Base-by-base conservation (phyloP, 2,888 invertebrate species). In the Protula sp. region DNA sequence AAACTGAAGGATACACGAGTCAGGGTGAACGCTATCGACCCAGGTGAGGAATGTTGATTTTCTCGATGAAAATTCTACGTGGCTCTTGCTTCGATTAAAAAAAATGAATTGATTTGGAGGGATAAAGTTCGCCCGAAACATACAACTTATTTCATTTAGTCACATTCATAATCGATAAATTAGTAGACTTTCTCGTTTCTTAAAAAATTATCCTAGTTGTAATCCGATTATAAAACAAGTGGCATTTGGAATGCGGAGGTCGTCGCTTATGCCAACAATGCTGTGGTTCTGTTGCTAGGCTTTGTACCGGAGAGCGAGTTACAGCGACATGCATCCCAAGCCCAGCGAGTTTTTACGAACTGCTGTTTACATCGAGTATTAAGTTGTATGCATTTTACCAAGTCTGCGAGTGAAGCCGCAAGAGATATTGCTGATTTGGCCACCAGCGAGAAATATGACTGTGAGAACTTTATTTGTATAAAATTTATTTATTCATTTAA, bases 1-100 rank as follows among this genome's bases (percentile, higher is more conserved):
- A 60, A 58, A 38, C 57, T 70, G 24, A 59, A 56, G 27, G 62
- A 59, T 30, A 66, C 61, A 5, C 54, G 52, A 3, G 66, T 68
- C 53, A 65, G 56, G 9, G 61, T 65, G 31, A 65, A 64, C 31
- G 62, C 63, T 30, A 51, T 68, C 22, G 66, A 68, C 53, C 68
- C 68, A 53, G 68, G 68, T 68, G 48, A 45, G 28, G 4, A 30
- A 29, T n/a, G n/a, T n/a, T n/a, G 19, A 4, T 9, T 24, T 19
- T 24, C 30, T 5, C 19, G n/a, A n/a, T n/a, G 19, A 45, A 45
- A 45, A n/a, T n/a, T n/a, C n/a, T n/a, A n/a, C n/a, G n/a, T n/a
- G n/a, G n/a, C n/a, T n/a, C n/a, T n/a, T n/a, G n/a, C n/a, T n/a
- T n/a, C n/a, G n/a, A n/a, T n/a, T n/a, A n/a, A n/a, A n/a, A n/a